Conservation (phyloP, 2,797 vertebrate species). For the Gephyroberyx darwinii region DNA sequence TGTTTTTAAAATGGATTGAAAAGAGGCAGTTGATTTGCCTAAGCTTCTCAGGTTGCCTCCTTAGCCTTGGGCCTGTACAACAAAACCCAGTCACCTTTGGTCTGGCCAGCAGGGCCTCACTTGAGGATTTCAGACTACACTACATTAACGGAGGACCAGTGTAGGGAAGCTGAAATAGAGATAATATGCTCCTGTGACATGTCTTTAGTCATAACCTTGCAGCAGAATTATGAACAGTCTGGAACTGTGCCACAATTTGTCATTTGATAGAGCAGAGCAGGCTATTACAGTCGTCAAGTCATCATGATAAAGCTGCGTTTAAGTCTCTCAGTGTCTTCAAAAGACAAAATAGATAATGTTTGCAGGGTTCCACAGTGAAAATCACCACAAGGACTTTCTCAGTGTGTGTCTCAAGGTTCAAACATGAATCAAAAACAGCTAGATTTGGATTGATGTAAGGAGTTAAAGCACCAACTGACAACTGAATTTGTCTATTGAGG, state of each 20-base stretch:
- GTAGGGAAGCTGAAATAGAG: background rate
- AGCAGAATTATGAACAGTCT: background rate
- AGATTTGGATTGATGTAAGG: too few relatives aligned
- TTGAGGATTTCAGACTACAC: background rate
- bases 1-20: background rate
- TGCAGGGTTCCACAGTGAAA: too few relatives aligned
- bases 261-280: background rate
- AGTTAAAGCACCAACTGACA: background rate
- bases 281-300: background rate
- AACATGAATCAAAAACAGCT: too few relatives aligned
- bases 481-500: background rate
- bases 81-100: background rate
- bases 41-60: background rate
- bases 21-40: background rate
- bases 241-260: background rate
- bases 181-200: background rate
- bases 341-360: background rate
- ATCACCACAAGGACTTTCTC: background rate
- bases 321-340: background rate
- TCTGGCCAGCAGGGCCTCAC: background rate
- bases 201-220: background rate
- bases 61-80: background rate
- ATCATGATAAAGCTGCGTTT: background rate
- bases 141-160: background rate
- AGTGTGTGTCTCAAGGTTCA: too few relatives aligned